Conservation (phyloP, 2,797 vertebrate species). For the Helostoma temminkii region DNA sequence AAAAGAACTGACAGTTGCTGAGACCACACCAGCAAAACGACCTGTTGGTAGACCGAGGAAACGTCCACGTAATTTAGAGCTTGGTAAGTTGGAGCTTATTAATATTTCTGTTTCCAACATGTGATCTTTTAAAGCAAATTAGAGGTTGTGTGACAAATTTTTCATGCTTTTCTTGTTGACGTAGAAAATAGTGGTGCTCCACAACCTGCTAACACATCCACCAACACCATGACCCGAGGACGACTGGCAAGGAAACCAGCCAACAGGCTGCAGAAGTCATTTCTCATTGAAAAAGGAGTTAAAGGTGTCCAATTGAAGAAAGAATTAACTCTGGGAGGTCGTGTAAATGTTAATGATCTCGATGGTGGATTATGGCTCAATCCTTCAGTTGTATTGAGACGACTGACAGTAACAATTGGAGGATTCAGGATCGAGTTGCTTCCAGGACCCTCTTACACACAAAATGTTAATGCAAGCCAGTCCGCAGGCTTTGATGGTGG, state of each 20-base stretch:
- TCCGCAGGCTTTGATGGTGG: conserved; percentile 63
- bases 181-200: conserved; percentile 85
- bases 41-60: conserved; percentile 83
- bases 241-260: conserved; percentile 80
- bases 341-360: conserved; percentile 74
- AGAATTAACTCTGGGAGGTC: conserved; percentile 75
- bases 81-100: conserved; percentile 79
- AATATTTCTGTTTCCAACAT: not conserved
- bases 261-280: conserved; percentile 80
- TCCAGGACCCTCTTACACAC: conserved; percentile 82
- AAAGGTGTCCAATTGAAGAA: conserved; percentile 70
- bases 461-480: conserved; percentile 53
- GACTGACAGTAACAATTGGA: conserved; percentile 86
- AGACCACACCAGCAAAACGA: conserved; percentile 70
- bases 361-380: conserved; percentile 77
- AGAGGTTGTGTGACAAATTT: not conserved
- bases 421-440: conserved; percentile 87
- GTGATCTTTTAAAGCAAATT: not conserved
- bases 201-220: conserved; percentile 76
- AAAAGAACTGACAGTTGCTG: conserved; percentile 83
- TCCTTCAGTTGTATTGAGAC: conserved; percentile 81
- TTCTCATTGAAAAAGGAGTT: conserved; percentile 74
- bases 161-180: conserved; percentile 23
- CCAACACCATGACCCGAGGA: conserved; percentile 78
- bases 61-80: conserved; percentile 79